Conservation (phyloP, 2,113 vertebrate species). For the Blennius ocellaris region DNA sequence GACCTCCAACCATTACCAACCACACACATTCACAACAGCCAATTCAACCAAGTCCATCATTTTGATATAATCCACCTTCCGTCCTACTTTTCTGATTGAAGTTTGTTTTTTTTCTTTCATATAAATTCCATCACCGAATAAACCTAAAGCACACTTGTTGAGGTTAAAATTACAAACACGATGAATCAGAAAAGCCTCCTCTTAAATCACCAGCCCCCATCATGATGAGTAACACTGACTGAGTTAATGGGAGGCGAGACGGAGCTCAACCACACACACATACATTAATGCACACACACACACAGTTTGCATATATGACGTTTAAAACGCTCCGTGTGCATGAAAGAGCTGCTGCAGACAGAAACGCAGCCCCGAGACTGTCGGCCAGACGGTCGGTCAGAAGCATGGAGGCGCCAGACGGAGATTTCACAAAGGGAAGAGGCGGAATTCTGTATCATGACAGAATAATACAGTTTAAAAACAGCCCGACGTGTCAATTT, state of each 20-base stretch:
- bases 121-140: neutral
- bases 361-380: slow-evolving; percentile 6
- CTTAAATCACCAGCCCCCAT: slow-evolving; percentile 37
- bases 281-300: slow-evolving; percentile 24
- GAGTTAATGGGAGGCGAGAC: slow-evolving; percentile 43
- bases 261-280: slow-evolving; percentile 11
- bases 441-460: neutral
- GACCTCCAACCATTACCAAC: too few species aligned
- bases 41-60: too few species aligned
- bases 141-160: neutral
- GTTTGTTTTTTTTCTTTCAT: too few species aligned
- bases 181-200: slow-evolving; percentile 12
- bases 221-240: slow-evolving; percentile 62
- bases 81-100: too few species aligned
- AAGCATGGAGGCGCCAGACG: slow-evolving; percentile 19
- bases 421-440: slow-evolving; percentile 10
- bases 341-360: slow-evolving; percentile 26
- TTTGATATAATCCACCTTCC: too few species aligned
- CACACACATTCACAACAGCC: too few species aligned
- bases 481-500: neutral
- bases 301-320: slow-evolving; percentile 4
- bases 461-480: neutral
- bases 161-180: neutral
- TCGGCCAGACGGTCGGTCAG: slow-evolving; percentile 9
- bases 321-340: neutral